These are phyloP conservation scores for Metopolophium dirhodum DNA, from an alignment of 1,140 invertebrate species.

Conservation along the genomic window DNA sequence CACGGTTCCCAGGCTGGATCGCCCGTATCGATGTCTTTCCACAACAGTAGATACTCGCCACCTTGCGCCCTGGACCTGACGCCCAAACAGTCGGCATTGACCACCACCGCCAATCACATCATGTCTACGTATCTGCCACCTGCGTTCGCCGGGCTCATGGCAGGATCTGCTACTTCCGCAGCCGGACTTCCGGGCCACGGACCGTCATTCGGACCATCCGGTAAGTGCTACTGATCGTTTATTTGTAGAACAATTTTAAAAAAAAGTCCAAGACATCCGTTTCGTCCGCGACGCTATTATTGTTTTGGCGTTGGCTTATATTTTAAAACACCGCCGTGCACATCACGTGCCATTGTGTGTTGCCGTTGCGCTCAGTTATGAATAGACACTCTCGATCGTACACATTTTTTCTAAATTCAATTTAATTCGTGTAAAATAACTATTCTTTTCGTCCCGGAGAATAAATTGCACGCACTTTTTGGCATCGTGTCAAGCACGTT, in stretches of 20 bases:
- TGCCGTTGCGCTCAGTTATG: slow-evolving; percentile 1
- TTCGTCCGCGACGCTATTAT: background rate
- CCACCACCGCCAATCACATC: slow-evolving; percentile 59
- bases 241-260: background rate
- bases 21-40: slow-evolving; percentile 63
- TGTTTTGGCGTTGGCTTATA: slow-evolving; percentile 8
- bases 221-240: background rate
- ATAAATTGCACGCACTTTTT: slow-evolving; percentile 56
- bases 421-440: slow-evolving; percentile 47
- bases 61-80: slow-evolving; percentile 70
- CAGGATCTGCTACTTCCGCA: background rate
- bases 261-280: background rate
- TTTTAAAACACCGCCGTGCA: background rate
- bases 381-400: slow-evolving; percentile 31
- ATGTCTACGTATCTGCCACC: slow-evolving; percentile 58
- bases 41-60: slow-evolving; percentile 64
- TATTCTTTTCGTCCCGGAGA: slow-evolving; percentile 20
- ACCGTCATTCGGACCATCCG: slow-evolving; percentile 33
- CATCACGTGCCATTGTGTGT: slow-evolving; percentile 26
- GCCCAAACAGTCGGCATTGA: slow-evolving; percentile 63
- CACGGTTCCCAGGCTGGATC: slow-evolving; percentile 65
- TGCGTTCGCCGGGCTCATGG: slow-evolving; percentile 56
- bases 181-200: background rate
- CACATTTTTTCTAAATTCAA: slow-evolving; percentile 29
- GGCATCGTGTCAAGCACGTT: slow-evolving; percentile 46